A percentile compares a stretch with the other conserved stretches of the same genome.
These are phyloP conservation scores for Nomada ruficornis DNA, from an alignment of 2,888 invertebrate species.

Conservation along the genomic window DNA sequence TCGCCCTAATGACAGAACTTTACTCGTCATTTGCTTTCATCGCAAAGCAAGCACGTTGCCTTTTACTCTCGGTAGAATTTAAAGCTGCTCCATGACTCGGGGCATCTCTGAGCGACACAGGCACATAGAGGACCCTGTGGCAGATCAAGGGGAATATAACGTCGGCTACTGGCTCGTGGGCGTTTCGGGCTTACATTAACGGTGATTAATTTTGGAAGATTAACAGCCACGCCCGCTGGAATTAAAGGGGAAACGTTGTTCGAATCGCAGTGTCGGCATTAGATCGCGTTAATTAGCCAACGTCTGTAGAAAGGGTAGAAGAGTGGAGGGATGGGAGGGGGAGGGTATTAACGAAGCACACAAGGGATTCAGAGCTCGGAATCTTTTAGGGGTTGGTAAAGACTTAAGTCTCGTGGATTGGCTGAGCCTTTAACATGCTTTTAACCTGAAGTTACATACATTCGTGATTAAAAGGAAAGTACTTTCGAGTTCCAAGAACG, in stretches of 20 bases:
- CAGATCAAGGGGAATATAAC: conserved; percentile 19
- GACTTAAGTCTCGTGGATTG: conserved; percentile 49
- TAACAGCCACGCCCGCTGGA: conserved; percentile 71
- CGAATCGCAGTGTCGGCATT: conserved; percentile 62
- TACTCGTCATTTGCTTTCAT: conserved; percentile 37
- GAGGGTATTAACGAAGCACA: neutral
- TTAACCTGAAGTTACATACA: conserved; percentile 62
- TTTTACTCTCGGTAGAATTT: conserved; percentile 19
- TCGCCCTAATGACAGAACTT: conserved; percentile 34
- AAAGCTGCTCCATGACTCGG: neutral
- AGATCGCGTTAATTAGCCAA: conserved; percentile 64
- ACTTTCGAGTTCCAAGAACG: conserved; percentile 49
- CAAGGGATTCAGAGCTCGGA: neutral
- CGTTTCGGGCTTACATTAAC: conserved; percentile 62
- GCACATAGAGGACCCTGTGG: neutral
- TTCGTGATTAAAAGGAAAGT: conserved; percentile 69
- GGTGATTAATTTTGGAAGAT: conserved; percentile 77
- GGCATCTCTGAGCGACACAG: neutral
- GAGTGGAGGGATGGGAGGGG: no score
- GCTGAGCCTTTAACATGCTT: conserved; percentile 65
- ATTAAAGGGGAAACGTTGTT: conserved; percentile 66
- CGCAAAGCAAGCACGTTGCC: conserved; percentile 3
- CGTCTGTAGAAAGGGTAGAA: conserved; percentile 15
- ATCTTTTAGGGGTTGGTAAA: conserved; percentile 15
- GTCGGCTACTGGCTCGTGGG: conserved; percentile 41